phyloP scores from a whole-genome alignment of 2,797 vertebrate genomes.

The Pseudochirops cupreus region DNA sequence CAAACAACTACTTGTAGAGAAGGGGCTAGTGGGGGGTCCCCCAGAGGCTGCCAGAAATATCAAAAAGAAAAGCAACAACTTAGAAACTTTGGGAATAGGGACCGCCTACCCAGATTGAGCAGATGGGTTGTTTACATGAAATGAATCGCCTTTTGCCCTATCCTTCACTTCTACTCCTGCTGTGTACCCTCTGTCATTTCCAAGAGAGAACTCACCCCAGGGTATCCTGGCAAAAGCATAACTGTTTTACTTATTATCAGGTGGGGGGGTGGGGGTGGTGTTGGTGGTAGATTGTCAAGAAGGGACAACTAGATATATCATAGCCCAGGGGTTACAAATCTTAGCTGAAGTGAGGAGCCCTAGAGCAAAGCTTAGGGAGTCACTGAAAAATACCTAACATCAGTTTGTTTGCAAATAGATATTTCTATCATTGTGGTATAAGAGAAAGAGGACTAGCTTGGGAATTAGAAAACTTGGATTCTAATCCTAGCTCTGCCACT shows the following conservation, averaged over 20 bases:
- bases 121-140: neutral
- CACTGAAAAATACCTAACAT: neutral
- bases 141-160: neutral
- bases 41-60: fast-evolving
- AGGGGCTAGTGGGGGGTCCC: neutral
- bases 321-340: neutral
- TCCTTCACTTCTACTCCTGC: neutral
- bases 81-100: neutral
- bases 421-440: neutral
- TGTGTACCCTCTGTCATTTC: neutral
- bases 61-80: neutral
- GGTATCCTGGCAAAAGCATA: neutral
- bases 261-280: too few relatives aligned
- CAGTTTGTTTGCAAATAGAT: neutral
- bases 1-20: fast-evolving
- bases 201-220: neutral
- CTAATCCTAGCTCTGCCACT: neutral
- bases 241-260: neutral
- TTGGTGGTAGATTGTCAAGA: neutral
- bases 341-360: neutral
- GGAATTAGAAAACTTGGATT: neutral
- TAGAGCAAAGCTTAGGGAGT: neutral
- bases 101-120: neutral
- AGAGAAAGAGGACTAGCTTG: neutral
- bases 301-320: neutral